Percentiles rank a stretch among this genome's conserved stretches.
phyloP scores from a whole-genome alignment of 2,797 vertebrate species.

The Catamblyrhynchus diadema region DNA sequence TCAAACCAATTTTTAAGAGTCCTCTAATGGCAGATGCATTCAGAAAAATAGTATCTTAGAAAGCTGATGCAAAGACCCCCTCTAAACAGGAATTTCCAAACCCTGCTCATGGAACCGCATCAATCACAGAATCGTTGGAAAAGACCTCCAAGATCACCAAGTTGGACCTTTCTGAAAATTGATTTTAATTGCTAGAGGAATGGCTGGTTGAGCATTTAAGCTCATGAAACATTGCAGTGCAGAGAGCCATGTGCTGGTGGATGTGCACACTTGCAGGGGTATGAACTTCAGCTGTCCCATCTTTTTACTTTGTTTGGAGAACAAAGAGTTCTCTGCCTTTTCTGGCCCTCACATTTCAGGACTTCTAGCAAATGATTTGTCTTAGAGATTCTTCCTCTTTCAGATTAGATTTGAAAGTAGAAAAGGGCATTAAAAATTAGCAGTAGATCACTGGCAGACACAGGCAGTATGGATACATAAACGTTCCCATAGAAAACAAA shows the following conservation, averaged over 20 bases:
- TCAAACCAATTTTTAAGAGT: neutral
- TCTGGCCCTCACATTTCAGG: neutral
- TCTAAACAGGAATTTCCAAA: neutral
- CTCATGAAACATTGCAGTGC: rapidly evolving
- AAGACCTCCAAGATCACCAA: neutral
- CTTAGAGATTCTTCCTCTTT: neutral
- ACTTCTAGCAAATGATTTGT: neutral
- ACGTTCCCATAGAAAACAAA: neutral
- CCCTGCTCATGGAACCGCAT: neutral
- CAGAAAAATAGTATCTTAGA: neutral
- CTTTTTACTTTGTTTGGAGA: neutral
- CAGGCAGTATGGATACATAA: neutral
- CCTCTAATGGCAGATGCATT: neutral
- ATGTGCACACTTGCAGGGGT: neutral
- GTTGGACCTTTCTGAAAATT: neutral
- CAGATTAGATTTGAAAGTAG: neutral
- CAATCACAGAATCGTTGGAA: neutral
- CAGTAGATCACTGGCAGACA: neutral
- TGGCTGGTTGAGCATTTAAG: neutral
- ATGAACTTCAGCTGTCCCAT: neutral
- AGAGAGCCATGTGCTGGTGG: neutral
- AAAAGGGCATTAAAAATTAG: neutral
- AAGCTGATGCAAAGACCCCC: neutral
- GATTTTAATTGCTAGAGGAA: neutral
- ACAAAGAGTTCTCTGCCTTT: neutral